These are phyloP conservation scores for Pyrocoelia pectoralis DNA, from an alignment of 2,888 invertebrate species.

Conservation along the genomic window DNA sequence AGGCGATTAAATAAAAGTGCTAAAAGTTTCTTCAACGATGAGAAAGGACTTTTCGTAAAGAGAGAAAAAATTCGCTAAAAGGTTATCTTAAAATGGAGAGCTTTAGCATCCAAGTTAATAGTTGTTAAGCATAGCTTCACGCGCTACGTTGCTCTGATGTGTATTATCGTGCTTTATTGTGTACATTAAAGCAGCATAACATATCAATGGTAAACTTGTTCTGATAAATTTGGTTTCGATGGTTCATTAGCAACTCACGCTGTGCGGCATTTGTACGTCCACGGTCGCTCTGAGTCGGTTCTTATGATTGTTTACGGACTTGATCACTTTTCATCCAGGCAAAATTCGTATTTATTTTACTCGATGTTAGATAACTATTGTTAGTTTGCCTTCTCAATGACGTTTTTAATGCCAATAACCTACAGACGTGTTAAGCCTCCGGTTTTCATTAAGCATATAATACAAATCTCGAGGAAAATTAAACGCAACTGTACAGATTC, in stretches of 20 bases:
- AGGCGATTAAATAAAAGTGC: neutral
- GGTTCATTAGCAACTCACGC: slow-evolving; percentile 51
- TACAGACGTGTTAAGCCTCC: neutral
- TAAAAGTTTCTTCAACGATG: slow-evolving; percentile 12
- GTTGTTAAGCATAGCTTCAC: slow-evolving; percentile 40
- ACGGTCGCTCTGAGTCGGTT: slow-evolving; percentile 35
- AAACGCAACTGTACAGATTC: too few species aligned
- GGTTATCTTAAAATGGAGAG: slow-evolving; percentile 34
- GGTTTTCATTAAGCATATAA: neutral
- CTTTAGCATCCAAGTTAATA: slow-evolving; percentile 36
- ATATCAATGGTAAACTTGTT: slow-evolving; percentile 48
- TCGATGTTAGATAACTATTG: slow-evolving; percentile 21
- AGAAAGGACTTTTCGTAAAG: slow-evolving; percentile 15
- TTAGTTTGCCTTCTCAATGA: slow-evolving; percentile 8
- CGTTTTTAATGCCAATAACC: slow-evolving; percentile 9
- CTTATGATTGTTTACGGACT: slow-evolving; percentile 36
- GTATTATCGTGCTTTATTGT: slow-evolving; percentile 53
- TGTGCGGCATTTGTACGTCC: slow-evolving; percentile 40
- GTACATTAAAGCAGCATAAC: slow-evolving; percentile 47
- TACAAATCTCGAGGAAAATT: too few species aligned
- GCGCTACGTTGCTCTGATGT: slow-evolving; percentile 35
- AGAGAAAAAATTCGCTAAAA: slow-evolving; percentile 21
- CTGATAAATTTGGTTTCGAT: slow-evolving; percentile 51
- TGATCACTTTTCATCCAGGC: slow-evolving; percentile 33
- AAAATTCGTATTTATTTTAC: slow-evolving; percentile 31